Percentiles rank a stretch among this genome's conserved stretches.
These are phyloP conservation scores for Vanacampus margaritifer DNA, from an alignment of 2,113 vertebrate species.

Conservation along the genomic window DNA sequence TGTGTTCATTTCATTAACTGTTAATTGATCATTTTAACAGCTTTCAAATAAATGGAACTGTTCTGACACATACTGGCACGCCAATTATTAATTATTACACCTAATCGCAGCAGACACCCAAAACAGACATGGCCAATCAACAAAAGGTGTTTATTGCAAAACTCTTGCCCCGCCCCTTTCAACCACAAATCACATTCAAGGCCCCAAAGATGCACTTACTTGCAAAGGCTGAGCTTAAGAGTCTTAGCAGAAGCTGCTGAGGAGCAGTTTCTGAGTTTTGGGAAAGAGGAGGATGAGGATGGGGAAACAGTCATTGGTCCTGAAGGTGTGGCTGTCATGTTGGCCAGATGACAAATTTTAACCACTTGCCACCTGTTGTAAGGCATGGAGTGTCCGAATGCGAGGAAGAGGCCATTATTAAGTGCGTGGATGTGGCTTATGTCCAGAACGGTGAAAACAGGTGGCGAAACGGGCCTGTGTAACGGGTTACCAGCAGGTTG, in stretches of 20 bases:
- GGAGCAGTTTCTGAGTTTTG: background rate
- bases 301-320: background rate
- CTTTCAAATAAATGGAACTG: no score
- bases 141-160: background rate
- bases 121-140: background rate
- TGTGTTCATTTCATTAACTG: no score
- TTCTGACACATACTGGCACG: no score
- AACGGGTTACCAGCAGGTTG: conserved; percentile 79
- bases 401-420: conserved; percentile 79
- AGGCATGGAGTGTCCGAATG: conserved; percentile 95
- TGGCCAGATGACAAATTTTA: no score
- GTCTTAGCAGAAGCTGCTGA: background rate
- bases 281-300: background rate
- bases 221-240: background rate
- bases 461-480: conserved; percentile 89
- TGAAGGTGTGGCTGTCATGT: background rate
- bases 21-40: no score
- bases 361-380: conserved; percentile 82
- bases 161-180: background rate
- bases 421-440: conserved; percentile 81
- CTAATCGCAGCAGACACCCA: background rate
- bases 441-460: conserved; percentile 80
- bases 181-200: background rate
- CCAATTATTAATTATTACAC: background rate
- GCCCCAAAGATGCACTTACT: background rate